Conservation (phyloP, 2,797 vertebrate species). For the Eurystomus glaucurus region DNA sequence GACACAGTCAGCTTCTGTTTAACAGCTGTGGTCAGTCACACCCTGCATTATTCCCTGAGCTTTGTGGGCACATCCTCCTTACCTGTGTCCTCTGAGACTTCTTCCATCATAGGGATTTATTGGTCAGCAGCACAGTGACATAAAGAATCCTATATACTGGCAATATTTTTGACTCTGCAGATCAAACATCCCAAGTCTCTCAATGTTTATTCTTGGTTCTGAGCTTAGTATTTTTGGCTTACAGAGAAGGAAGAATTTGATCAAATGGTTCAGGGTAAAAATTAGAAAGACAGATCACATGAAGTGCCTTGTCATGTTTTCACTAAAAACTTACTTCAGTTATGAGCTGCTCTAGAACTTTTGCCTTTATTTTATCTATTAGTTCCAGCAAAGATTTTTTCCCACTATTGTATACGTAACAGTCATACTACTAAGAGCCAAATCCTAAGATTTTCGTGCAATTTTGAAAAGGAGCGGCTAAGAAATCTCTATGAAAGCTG, state of each 20-base stretch:
- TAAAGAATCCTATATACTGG: not conserved
- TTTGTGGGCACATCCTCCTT: not conserved
- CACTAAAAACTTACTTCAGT: not conserved
- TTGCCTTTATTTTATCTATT: not conserved
- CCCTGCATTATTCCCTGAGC: accelerated
- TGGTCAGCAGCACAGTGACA: not conserved
- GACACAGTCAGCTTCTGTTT: not conserved
- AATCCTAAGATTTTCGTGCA: not conserved
- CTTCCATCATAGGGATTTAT: accelerated
- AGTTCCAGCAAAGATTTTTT: not conserved
- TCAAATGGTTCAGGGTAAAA: not conserved
- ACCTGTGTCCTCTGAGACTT: not conserved
- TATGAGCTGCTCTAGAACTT: not conserved
- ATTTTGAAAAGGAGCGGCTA: not conserved
- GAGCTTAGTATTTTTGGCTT: not conserved
- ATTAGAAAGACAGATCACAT: not conserved
- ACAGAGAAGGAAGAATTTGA: not conserved
- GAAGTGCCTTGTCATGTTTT: not conserved
- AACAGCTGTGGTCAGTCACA: not conserved
- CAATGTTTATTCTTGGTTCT: not conserved
- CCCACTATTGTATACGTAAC: not conserved
- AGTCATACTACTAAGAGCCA: not conserved
- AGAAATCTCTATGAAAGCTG: not conserved
- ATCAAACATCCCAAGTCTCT: not conserved
- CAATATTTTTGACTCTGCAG: not conserved